A percentile compares a stretch with the other conserved stretches of the same genome.
Evolutionary conservation across 2,797 vertebrate species (phyloP).

Genomic region (Molossus molossus): DNA sequence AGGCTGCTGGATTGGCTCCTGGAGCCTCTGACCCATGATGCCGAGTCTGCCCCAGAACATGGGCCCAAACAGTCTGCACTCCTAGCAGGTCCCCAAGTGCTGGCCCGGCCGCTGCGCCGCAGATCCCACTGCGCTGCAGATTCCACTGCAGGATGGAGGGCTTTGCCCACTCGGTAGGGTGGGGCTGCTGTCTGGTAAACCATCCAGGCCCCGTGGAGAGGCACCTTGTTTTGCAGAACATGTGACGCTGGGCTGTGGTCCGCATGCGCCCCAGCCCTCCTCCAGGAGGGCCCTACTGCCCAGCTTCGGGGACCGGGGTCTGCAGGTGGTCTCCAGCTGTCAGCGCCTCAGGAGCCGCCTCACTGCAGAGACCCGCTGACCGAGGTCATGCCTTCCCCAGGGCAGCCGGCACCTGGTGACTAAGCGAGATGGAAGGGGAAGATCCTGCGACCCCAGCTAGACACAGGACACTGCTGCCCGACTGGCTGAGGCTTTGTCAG

Average conservation of each 20-base stretch:
- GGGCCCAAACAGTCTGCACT: neutral
- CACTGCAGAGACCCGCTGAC: too few relatives aligned
- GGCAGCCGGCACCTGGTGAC: neutral
- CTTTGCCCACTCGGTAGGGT: accelerated
- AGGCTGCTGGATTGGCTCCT: accelerated
- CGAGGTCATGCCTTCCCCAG: neutral
- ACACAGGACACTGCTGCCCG: neutral
- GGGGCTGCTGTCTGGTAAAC: neutral
- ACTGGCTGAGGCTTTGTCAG: neutral
- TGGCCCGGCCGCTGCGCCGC: neutral
- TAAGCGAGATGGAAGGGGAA: neutral
- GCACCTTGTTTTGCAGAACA: neutral
- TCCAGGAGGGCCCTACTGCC: neutral
- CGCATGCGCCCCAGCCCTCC: accelerated
- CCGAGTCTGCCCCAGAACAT: neutral
- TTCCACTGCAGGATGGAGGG: neutral
- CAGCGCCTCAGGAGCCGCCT: neutral
- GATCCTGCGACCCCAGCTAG: neutral
- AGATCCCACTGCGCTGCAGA: neutral
- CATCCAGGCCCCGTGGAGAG: accelerated
- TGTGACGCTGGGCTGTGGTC: accelerated
- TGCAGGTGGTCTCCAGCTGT: neutral
- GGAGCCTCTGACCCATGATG: neutral
- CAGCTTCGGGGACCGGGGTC: neutral
- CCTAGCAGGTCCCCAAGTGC: neutral